Conservation (phyloP, 2,797 vertebrate species). For the Balearica regulorum region DNA sequence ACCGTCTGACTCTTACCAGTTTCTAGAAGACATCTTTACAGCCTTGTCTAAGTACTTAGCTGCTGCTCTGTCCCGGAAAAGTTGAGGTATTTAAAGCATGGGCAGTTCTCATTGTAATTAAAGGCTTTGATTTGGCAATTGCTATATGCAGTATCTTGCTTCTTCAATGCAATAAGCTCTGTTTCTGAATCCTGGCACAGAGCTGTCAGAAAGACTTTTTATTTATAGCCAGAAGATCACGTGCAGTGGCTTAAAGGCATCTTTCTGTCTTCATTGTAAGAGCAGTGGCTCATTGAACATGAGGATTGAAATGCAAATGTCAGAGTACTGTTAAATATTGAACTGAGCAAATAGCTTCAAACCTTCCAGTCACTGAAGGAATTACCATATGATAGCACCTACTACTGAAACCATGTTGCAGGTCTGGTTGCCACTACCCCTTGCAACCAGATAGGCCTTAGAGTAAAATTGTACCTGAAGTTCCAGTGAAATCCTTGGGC, state of each 20-base stretch:
- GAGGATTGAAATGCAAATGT: neutral
- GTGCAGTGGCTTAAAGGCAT: neutral
- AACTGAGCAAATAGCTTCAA: neutral
- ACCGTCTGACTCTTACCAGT: neutral
- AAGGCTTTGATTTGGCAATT: constrained; percentile 33
- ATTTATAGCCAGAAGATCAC: neutral
- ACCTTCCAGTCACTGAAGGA: neutral
- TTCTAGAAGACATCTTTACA: constrained; percentile 40
- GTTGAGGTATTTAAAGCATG: constrained; percentile 54
- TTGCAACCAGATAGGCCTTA: neutral
- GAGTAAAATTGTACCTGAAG: neutral
- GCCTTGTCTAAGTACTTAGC: constrained; percentile 47
- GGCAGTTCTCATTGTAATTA: constrained; percentile 52
- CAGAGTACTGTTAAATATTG: neutral
- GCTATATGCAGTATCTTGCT: neutral
- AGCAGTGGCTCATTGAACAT: neutral
- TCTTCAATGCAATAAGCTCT: constrained; percentile 1
- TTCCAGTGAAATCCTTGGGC: neutral
- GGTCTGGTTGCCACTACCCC: neutral
- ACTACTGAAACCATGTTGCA: neutral
- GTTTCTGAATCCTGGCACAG: neutral
- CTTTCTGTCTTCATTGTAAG: neutral
- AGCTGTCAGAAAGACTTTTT: neutral
- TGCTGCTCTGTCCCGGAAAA: constrained; percentile 24
- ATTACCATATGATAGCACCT: neutral